These are phyloP conservation scores for Cyprinodon brontotheroides DNA, from an alignment of 2,113 vertebrate genomes.

Conservation along the genomic window DNA sequence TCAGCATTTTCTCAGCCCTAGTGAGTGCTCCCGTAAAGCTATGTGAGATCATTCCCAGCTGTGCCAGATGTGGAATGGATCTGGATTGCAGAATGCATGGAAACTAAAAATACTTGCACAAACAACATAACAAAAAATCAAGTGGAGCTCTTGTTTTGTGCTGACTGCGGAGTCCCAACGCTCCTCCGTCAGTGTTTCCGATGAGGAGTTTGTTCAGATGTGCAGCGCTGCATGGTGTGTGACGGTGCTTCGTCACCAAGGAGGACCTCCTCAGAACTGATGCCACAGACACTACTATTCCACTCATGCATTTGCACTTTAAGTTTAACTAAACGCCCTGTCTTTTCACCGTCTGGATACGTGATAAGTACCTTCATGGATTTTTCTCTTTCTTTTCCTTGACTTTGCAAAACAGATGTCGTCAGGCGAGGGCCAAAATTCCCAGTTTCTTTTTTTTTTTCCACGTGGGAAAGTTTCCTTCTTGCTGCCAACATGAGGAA, in stretches of 20 bases:
- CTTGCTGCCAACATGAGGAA: conserved; percentile 63
- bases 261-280: neutral
- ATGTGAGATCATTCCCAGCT: conserved; percentile 44
- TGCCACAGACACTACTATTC: neutral
- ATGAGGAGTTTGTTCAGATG: conserved; percentile 15
- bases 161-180: conserved; percentile 16
- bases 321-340: conserved; percentile 6
- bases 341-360: conserved; percentile 29
- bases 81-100: neutral
- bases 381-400: conserved; percentile 29
- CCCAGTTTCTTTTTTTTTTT: conserved; percentile 71
- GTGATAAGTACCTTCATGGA: conserved; percentile 23
- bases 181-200: conserved; percentile 32
- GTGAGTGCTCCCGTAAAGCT: conserved; percentile 17
- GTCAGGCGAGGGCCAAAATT: conserved; percentile 70
- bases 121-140: conserved; percentile 15
- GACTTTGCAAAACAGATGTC: conserved; percentile 78
- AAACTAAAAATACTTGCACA: conserved; percentile 13
- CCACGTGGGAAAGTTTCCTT: conserved; percentile 77
- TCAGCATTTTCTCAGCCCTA: conserved; percentile 1
- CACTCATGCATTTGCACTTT: conserved; percentile 15
- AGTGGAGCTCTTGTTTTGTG: conserved; percentile 16
- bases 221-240: neutral
- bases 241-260: neutral
- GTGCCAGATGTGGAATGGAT: conserved; percentile 25